These are phyloP conservation scores for Brachyalestes nurse DNA, from an alignment of 2,797 vertebrate genomes.

Conservation along the genomic window DNA sequence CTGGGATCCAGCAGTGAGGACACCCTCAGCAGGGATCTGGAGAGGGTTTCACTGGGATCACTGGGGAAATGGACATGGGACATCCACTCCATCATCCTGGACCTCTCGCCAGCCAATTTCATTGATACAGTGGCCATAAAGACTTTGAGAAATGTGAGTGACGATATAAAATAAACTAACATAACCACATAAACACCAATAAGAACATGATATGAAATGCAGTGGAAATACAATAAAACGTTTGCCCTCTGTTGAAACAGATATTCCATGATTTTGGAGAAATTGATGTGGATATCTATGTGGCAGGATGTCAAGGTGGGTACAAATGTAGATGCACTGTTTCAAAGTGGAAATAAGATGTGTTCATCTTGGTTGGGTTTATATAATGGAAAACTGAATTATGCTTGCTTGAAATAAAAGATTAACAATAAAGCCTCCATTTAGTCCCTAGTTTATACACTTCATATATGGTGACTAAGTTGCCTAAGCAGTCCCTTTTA, in stretches of 20 bases:
- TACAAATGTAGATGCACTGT: not conserved
- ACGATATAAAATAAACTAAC: not conserved
- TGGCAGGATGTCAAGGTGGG: conserved; percentile 88
- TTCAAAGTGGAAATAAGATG: not conserved
- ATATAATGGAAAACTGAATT: no score
- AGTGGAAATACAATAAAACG: not conserved
- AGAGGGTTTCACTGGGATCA: conserved; percentile 76
- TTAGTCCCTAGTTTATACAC: no score
- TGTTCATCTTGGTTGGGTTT: not conserved
- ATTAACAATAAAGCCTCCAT: no score
- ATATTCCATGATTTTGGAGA: conserved; percentile 92
- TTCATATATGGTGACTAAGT: no score
- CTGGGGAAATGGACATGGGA: conserved; percentile 83
- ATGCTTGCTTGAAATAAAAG: no score
- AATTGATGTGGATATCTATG: conserved; percentile 89
- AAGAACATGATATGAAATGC: not conserved
- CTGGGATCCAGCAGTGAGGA: conserved; percentile 74
- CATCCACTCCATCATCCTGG: conserved; percentile 88
- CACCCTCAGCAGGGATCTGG: conserved; percentile 76
- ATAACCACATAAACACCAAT: not conserved
- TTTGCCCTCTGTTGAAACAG: conserved; percentile 71
- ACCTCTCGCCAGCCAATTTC: conserved; percentile 88
- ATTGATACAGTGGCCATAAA: conserved; percentile 80
- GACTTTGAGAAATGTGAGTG: conserved; percentile 75
- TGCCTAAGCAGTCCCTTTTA: no score